phyloP scores from a whole-genome alignment of 2,888 invertebrate species.

The Lymantria monacha region DNA sequence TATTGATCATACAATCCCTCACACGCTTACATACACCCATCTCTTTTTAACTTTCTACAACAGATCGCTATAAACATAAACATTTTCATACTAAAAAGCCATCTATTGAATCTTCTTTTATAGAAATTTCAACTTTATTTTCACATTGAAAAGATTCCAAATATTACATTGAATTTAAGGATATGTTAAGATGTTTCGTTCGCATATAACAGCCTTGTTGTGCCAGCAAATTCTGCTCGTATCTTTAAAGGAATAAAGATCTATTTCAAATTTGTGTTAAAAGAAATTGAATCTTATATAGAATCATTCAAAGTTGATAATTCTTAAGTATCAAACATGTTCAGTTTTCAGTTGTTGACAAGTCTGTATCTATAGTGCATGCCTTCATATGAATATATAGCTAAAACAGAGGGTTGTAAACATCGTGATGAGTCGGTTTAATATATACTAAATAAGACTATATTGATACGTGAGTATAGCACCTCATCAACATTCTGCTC shows the following conservation, averaged over 20 bases:
- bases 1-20: slow-evolving; percentile 77
- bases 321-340: slow-evolving; percentile 37
- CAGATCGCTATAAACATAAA: slow-evolving; percentile 81
- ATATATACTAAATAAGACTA: neutral
- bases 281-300: slow-evolving; percentile 70
- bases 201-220: slow-evolving; percentile 52
- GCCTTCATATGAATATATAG: slow-evolving; percentile 32
- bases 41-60: slow-evolving; percentile 80
- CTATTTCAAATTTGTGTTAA: slow-evolving; percentile 69
- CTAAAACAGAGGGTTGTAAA: slow-evolving; percentile 51
- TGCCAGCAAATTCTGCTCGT: slow-evolving; percentile 75
- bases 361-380: slow-evolving; percentile 35
- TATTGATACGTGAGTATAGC: neutral
- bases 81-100: slow-evolving; percentile 54
- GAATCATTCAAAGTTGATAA: slow-evolving; percentile 56
- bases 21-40: slow-evolving; percentile 78
- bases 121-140: slow-evolving; percentile 27
- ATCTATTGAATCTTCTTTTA: slow-evolving; percentile 24
- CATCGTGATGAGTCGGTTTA: slow-evolving; percentile 43
- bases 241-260: slow-evolving; percentile 79
- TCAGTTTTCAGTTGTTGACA: slow-evolving; percentile 60
- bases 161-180: neutral
- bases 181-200: slow-evolving; percentile 25
- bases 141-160: slow-evolving; percentile 1
- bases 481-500: too few relatives aligned